Evolutionary conservation across 1,140 invertebrate species (phyloP).

Genomic region (Pseudobourletiella spinata): DNA sequence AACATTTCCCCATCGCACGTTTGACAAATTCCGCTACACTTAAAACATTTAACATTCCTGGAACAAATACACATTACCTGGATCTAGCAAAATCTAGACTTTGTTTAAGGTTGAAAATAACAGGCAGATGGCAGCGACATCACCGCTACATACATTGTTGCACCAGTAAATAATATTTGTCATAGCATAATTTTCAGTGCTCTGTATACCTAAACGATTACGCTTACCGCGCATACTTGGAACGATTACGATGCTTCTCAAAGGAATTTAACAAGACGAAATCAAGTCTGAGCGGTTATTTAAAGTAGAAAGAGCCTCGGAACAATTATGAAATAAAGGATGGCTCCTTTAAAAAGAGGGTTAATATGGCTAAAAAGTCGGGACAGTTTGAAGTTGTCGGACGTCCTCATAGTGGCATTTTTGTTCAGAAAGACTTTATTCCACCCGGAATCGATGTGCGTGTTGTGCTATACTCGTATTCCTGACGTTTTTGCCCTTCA

Average conservation of each 20-base stretch:
- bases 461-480: not conserved
- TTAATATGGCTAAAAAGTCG: not conserved
- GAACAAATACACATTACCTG: not conserved
- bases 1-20: not conserved
- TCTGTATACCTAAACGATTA: not conserved
- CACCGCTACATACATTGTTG: not conserved
- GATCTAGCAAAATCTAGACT: not conserved
- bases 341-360: not conserved
- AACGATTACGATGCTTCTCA: not conserved
- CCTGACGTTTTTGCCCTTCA: conserved; percentile 10
- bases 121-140: not conserved
- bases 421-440: conserved; percentile 19
- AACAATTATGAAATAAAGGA: not conserved
- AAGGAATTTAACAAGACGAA: not conserved
- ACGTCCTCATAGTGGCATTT: conserved; percentile 21
- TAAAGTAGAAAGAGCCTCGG: not conserved
- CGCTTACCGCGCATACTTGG: not conserved
- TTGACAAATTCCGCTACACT: not conserved
- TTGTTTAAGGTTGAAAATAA: not conserved
- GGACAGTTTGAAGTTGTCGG: conserved; percentile 35
- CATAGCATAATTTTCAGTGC: not conserved
- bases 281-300: not conserved
- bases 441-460: conserved; percentile 26
- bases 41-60: not conserved
- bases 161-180: not conserved